Evolutionary conservation across 2,113 vertebrate genomes (phyloP).

Genomic region (Erythrolamprus reginae): DNA sequence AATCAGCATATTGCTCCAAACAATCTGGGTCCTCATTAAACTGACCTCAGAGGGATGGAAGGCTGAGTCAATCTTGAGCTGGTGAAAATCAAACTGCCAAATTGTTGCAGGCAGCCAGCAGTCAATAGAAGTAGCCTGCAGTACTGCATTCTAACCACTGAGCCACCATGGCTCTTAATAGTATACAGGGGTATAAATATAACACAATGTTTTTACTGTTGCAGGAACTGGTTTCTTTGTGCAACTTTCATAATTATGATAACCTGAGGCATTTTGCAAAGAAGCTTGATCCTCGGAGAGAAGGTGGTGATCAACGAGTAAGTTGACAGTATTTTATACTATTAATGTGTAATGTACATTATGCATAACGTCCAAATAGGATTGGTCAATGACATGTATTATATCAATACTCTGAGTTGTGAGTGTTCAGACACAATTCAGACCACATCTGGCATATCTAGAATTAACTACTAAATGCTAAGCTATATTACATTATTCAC

Average conservation of each 20-base stretch:
- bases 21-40: too few relatives aligned
- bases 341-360: not conserved
- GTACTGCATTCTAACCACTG: too few relatives aligned
- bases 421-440: not conserved
- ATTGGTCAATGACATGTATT: constrained; percentile 51
- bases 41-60: too few relatives aligned
- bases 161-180: too few relatives aligned
- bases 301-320: constrained; percentile 97
- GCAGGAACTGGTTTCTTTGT: constrained; percentile 93
- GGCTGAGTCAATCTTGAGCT: too few relatives aligned
- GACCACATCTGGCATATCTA: not conserved
- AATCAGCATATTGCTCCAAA: too few relatives aligned
- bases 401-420: constrained; percentile 39
- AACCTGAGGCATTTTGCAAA: constrained; percentile 98
- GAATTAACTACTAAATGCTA: not conserved
- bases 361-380: not conserved
- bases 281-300: constrained; percentile 95
- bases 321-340: constrained; percentile 57
- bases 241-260: constrained; percentile 98
- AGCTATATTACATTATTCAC: too few relatives aligned
- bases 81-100: too few relatives aligned
- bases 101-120: too few relatives aligned
- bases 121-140: too few relatives aligned
- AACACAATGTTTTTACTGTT: constrained; percentile 22
- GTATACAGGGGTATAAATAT: accelerated